These are phyloP conservation scores for Atrichornis clamosus DNA, from an alignment of 2,113 vertebrate species.

Conservation along the genomic window DNA sequence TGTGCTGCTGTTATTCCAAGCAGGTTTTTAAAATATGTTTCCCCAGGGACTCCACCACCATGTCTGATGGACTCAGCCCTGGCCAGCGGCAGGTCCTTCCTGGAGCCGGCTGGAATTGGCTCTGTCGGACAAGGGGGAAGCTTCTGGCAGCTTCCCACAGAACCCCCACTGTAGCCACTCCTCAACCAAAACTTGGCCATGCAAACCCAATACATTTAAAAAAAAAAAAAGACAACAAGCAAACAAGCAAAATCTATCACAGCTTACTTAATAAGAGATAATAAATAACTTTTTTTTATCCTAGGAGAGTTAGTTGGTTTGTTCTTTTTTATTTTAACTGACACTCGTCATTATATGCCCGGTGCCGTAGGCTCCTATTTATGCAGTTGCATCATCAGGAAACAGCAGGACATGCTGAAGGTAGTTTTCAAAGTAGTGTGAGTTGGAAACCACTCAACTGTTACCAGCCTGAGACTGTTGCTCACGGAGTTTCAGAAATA, in stretches of 20 bases:
- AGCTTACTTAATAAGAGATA: not conserved
- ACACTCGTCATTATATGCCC: not conserved
- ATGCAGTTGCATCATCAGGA: not conserved
- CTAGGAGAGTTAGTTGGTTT: not conserved
- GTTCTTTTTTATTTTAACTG: not conserved
- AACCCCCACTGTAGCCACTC: not conserved
- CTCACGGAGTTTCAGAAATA: not conserved
- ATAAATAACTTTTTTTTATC: not conserved
- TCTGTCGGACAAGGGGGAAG: not conserved
- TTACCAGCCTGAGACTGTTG: not conserved
- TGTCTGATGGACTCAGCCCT: not conserved
- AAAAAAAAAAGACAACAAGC: not conserved
- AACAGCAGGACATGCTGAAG: not conserved
- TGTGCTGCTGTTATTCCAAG: not conserved
- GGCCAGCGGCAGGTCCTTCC: rapidly evolving
- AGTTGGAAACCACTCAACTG: not conserved
- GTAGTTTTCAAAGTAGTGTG: not conserved
- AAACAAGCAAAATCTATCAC: not conserved
- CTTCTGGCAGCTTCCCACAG: not conserved
- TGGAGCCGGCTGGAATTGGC: not conserved
- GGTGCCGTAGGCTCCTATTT: not conserved
- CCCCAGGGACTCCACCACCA: not conserved
- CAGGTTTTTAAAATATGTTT: not conserved
- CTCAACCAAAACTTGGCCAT: not conserved
- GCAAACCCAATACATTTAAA: not conserved